phyloP scores from a whole-genome alignment of 2,888 invertebrate genomes.

The Parapristionchus giblindavisi region DNA sequence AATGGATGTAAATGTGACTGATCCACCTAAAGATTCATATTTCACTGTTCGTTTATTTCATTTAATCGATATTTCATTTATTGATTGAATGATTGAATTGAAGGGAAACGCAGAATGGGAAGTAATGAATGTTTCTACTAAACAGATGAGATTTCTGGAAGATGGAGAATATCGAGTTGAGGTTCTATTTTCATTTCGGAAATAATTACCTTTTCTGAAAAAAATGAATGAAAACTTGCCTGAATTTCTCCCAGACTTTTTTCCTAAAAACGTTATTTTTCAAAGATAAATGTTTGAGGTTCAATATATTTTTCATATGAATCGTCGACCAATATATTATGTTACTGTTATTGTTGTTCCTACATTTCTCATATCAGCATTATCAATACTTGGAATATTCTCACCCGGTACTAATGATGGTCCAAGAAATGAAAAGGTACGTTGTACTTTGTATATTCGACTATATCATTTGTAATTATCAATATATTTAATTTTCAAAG shows the following conservation, averaged over 20 bases:
- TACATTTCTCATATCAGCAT: slow-evolving; percentile 65
- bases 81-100: slow-evolving; percentile 35
- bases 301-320: slow-evolving; percentile 64
- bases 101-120: slow-evolving; percentile 69
- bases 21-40: slow-evolving; percentile 61
- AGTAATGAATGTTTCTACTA: slow-evolving; percentile 65
- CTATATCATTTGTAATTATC: background rate
- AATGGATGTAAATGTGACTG: slow-evolving; percentile 64
- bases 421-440: slow-evolving; percentile 65
- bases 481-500: background rate
- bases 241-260: background rate
- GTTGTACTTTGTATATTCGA: background rate
- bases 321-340: slow-evolving; percentile 66
- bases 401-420: slow-evolving; percentile 65
- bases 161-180: slow-evolving; percentile 67
- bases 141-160: slow-evolving; percentile 65
- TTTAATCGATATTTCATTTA: background rate
- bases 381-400: slow-evolving; percentile 67
- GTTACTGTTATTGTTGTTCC: slow-evolving; percentile 69
- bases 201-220: background rate
- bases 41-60: slow-evolving; percentile 50
- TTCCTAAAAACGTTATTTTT: background rate
- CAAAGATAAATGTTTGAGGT: slow-evolving; percentile 39
- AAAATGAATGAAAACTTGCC: slow-evolving; percentile 30
- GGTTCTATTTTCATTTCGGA: slow-evolving; percentile 40